phyloP scores from a whole-genome alignment of 2,797 vertebrate genomes.

The Neosalanx taihuensis region DNA sequence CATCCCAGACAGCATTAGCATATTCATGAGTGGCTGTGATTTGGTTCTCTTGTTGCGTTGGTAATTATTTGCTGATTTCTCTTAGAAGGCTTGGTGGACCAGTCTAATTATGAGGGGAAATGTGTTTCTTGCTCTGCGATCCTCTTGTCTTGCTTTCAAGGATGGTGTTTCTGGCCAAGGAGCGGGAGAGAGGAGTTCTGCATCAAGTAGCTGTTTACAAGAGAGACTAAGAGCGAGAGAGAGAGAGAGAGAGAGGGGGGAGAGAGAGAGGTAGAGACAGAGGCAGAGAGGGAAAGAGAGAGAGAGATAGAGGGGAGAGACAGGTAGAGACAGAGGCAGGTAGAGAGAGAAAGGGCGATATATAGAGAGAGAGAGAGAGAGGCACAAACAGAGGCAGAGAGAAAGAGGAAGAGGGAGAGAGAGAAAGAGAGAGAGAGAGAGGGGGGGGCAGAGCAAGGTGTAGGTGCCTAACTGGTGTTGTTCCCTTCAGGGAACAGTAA shows the following conservation, averaged over 20 bases:
- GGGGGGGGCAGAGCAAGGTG: not conserved
- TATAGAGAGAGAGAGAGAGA: too few species aligned
- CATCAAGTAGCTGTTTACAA: not conserved
- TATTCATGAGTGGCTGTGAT: constrained; percentile 42
- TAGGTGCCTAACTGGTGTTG: too few species aligned
- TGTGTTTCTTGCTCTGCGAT: not conserved
- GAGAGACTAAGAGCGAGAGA: constrained; percentile 19
- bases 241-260: constrained; percentile 8
- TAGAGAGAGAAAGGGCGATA: too few species aligned
- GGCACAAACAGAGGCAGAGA: not conserved
- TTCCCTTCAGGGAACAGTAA: too few species aligned
- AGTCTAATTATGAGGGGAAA: not conserved
- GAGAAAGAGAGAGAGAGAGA: not conserved
- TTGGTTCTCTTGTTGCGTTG: constrained; percentile 31
- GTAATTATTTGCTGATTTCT: constrained; percentile 44
- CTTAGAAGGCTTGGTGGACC: constrained; percentile 1
- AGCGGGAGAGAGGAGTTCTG: not conserved
- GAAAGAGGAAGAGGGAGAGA: not conserved
- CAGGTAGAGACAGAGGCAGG: too few species aligned
- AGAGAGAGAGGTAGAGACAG: too few species aligned
- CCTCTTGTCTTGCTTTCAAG: not conserved
- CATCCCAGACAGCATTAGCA: constrained; percentile 35
- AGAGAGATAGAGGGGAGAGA: too few species aligned
- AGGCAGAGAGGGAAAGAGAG: not conserved
- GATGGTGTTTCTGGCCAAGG: not conserved